These are phyloP conservation scores for Nemurella pictetii DNA, from an alignment of 2,888 invertebrate genomes.

Conservation along the genomic window DNA sequence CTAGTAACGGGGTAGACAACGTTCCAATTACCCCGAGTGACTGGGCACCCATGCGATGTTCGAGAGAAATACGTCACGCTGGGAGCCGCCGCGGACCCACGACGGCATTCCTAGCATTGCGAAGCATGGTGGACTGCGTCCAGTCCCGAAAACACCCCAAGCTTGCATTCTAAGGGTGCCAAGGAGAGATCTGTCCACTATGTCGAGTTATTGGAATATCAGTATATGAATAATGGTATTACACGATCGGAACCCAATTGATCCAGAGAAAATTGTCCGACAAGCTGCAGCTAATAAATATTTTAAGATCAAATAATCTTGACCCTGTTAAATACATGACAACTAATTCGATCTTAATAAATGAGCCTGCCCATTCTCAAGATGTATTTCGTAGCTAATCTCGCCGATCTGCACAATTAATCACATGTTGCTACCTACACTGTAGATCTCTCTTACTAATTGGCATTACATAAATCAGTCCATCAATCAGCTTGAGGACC, in stretches of 20 bases:
- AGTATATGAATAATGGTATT: no score
- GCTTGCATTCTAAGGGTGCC: no score
- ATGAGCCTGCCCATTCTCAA: background rate
- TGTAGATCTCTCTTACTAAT: background rate
- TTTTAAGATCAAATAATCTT: background rate
- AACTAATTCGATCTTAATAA: background rate
- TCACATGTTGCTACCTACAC: background rate
- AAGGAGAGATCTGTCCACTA: no score
- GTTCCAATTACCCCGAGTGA: slow-evolving; percentile 6
- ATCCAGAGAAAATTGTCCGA: no score
- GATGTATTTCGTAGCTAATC: background rate
- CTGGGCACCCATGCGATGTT: background rate
- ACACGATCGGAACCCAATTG: no score
- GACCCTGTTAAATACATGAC: background rate
- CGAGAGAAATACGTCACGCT: background rate
- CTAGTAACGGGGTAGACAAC: background rate
- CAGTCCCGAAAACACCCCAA: no score
- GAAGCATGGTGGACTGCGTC: background rate
- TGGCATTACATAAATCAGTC: background rate
- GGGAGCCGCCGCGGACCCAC: background rate
- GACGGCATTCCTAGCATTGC: background rate
- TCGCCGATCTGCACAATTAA: background rate
- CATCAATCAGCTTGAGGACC: background rate
- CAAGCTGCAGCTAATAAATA: background rate
- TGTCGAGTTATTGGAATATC: no score